Evolutionary conservation across 1,140 invertebrate genomes (phyloP), one percentile per base, ranked within the genome.

Genomic region (Brachionus calyciflorus): DNA sequence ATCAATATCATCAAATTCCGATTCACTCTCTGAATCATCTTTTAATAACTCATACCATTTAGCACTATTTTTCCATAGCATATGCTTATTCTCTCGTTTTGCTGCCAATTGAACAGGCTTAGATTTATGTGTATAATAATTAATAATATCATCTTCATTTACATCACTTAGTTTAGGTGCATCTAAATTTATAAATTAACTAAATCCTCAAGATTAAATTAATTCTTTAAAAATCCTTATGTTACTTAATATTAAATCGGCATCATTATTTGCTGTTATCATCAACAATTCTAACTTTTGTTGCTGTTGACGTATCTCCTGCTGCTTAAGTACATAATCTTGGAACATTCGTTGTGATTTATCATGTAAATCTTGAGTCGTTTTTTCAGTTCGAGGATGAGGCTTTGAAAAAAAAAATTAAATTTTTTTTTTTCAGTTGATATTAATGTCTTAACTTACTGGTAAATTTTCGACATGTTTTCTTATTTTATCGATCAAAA

Each of bases 381-480:
- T n/a, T 19, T 30, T n/a, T 12, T 49, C 46, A 40, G 7, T 19
- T 21, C 69, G 7, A 17, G 69, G 69, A 51, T 73, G 69, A 5
- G 69, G 69, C 69, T 73, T 28, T 49, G n/a, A 6, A 3, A 37
- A 14, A 12, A 40, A 44, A 44, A 10, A 28, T 44, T 49, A 0
- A 30, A 70, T n/a, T 17, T 24, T 10, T 70, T 48, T 3, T 30
- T 14, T n/a, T 3, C 10, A 49, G n/a, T 24, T 49, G 12, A n/a
- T 30, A 5, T 24, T 5, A 37, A 19, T 33, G 1, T n/a, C 1
- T 51, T 48, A 28, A 46, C 30, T 69, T 73, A 73, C 69, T 24
- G 69, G 69, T 40, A 73, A 51, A 51, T n/a, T 51, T 19, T 73
- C 46, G 19, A 73, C 33, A 30, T 73, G 69, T 41, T 73, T 49